Conservation (phyloP, 2,888 invertebrate species). For the Volucella zonaria region DNA sequence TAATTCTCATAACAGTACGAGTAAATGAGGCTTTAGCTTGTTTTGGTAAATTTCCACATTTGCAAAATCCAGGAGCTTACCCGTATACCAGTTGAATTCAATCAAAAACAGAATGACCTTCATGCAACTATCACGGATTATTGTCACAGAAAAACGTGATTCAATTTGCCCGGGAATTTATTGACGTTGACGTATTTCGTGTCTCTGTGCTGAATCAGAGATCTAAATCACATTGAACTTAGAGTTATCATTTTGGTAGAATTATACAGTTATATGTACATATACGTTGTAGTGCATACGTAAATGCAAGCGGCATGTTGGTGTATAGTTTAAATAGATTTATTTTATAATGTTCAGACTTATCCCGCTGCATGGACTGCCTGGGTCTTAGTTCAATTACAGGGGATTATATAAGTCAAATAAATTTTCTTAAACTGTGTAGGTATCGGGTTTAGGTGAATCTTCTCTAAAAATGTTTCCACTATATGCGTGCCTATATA, state of each 20-base stretch:
- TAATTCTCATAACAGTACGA: not conserved
- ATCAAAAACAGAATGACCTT: slow-evolving; percentile 47
- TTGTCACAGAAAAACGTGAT: slow-evolving; percentile 64
- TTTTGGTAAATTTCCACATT: slow-evolving; percentile 56
- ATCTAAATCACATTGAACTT: slow-evolving; percentile 63
- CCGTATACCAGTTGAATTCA: slow-evolving; percentile 36
- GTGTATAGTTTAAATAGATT: too few species aligned
- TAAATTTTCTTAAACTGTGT: too few species aligned
- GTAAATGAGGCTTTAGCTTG: slow-evolving; percentile 6
- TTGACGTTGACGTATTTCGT: slow-evolving; percentile 18
- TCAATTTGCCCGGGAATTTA: slow-evolving; percentile 50
- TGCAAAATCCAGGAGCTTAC: slow-evolving; percentile 25
- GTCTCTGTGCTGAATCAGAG: slow-evolving; percentile 43
- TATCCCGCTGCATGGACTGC: too few species aligned
- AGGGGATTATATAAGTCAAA: too few species aligned
- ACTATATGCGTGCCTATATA: too few species aligned
- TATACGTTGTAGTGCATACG: not conserved
- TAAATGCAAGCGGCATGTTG: not conserved
- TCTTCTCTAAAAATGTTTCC: too few species aligned
- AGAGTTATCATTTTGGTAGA: slow-evolving; percentile 56
- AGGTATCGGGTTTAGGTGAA: too few species aligned
- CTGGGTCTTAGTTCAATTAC: too few species aligned
- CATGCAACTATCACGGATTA: slow-evolving; percentile 66
- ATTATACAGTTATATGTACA: slow-evolving; percentile 7
- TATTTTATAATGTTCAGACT: too few species aligned